Base-by-base conservation (phyloP, 53 echinoderm and acorn worm species). In the Stichopus horrens region DNA sequence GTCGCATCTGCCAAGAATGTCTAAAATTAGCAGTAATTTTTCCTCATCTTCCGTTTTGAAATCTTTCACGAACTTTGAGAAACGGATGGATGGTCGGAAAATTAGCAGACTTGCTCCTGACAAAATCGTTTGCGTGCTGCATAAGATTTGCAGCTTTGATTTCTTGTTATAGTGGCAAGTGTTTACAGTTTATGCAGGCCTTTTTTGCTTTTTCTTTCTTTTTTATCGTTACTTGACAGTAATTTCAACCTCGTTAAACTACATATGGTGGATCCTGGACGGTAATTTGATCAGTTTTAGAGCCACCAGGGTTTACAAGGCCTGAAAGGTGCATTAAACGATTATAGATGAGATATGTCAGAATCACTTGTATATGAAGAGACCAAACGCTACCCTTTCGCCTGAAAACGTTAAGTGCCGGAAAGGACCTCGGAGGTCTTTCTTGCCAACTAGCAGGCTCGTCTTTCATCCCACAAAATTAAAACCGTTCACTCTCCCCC, bases 221-320 rank as follows among this genome's bases (percentile, higher is more conserved):
- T 37, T 37, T 37, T 37, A 37, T 37, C 37, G 37, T 37, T 37
- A 37, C 37, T 37, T 37, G 37, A 37, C 37, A 37, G 37, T 13
- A 71, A 71, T 71, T 71, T 71, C 71, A 71, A 71, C 71, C 71
- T 71, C 71, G 71, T 71, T 71, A 71, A 71, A 20, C 71, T n/a
- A n/a, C 71, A 71, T 37, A 37, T 13, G 11, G 63, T 71, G 71
- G 71, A 71, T n/a, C 5, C 71, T 71, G 71, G 71, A 71, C 19
- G 37, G n/a, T 71, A 71, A 71, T 71, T 71, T 71, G 71, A 71
- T 71, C 71, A 71, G n/a, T 71, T 20, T 71, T 71, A 18, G 19
- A 71, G n/a, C 71, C 14, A 18, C 18, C 18, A 63, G 21, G 71
- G 71, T 71, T 71, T 71, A 71, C 71, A 71, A 71, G 71, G n/a